Percentiles rank a stretch among this genome's conserved stretches.
Conservation (phyloP, 2,888 invertebrate genomes). For the Rhingia rostrata region DNA sequence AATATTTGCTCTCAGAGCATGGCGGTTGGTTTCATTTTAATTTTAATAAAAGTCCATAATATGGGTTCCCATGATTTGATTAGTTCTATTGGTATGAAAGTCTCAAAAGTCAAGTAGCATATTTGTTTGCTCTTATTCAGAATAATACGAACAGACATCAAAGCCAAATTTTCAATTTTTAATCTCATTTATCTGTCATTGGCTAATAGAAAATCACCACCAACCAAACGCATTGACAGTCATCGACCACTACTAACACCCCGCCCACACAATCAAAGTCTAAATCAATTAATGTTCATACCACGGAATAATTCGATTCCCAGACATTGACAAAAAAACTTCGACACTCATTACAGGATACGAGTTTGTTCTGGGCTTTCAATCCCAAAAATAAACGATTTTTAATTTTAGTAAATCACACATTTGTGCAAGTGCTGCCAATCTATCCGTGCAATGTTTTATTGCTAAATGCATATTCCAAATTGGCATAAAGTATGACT, state of each 20-base stretch:
- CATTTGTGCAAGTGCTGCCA: conserved; percentile 20
- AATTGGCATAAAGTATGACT: conserved; percentile 16
- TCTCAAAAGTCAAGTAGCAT: no score
- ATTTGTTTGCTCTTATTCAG: no score
- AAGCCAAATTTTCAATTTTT: no score
- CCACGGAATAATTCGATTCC: conserved; percentile 51
- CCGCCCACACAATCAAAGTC: conserved; percentile 7
- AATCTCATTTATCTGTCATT: neutral
- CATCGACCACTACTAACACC: conserved; percentile 13
- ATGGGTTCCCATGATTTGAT: no score
- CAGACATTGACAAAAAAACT: conserved; percentile 15
- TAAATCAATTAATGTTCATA: conserved; percentile 49
- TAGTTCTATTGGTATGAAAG: no score
- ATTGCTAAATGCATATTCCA: conserved; percentile 3
- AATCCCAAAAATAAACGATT: neutral
- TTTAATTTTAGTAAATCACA: neutral
- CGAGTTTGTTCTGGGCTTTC: neutral
- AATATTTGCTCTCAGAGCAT: no score
- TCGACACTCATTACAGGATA: conserved; percentile 11
- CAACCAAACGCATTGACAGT: conserved; percentile 5
- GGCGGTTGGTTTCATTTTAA: no score
- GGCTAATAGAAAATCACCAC: neutral
- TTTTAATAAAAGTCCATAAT: no score
- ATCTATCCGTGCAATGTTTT: neutral
- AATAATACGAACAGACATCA: no score